These are phyloP conservation scores for Dasysyrphus tricinctus DNA, from an alignment of 2,888 invertebrate genomes.

Conservation along the genomic window DNA sequence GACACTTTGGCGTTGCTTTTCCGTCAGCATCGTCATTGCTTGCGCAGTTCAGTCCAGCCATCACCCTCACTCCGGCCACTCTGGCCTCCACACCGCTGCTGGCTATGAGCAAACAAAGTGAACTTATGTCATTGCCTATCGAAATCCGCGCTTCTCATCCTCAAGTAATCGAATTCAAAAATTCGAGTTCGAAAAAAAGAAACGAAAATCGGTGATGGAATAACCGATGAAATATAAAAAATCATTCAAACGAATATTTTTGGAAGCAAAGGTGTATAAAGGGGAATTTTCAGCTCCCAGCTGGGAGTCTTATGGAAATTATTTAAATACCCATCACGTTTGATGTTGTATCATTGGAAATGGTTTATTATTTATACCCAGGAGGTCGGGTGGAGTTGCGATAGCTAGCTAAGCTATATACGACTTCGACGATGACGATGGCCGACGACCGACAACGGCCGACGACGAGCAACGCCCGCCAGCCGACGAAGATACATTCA, in stretches of 20 bases:
- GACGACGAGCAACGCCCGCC: slow-evolving; percentile 15
- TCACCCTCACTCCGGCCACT: neutral
- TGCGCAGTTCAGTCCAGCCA: neutral
- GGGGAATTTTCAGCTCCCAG: slow-evolving; percentile 64
- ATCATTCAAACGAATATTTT: slow-evolving; percentile 46
- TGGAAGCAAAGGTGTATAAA: slow-evolving; percentile 47
- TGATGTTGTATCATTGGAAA: slow-evolving; percentile 73
- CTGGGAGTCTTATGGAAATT: slow-evolving; percentile 75
- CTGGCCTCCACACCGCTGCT: neutral
- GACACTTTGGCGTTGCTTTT: slow-evolving; percentile 64
- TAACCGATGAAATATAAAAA: slow-evolving; percentile 5
- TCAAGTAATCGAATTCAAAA: slow-evolving; percentile 39
- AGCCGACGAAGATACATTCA: slow-evolving; percentile 19
- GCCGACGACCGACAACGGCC: slow-evolving; percentile 1
- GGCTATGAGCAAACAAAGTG: slow-evolving; percentile 69
- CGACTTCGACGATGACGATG: neutral
- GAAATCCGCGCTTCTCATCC: slow-evolving; percentile 61
- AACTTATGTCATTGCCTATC: slow-evolving; percentile 72
- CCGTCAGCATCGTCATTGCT: slow-evolving; percentile 59
- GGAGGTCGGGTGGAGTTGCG: slow-evolving; percentile 66
- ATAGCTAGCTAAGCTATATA: neutral
- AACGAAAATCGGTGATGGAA: neutral
- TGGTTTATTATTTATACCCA: slow-evolving; percentile 72
- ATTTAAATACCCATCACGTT: slow-evolving; percentile 75
- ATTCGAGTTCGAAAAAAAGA: slow-evolving; percentile 11